Base-by-base conservation (phyloP, 2,797 vertebrate species). In the Macropodus opercularis region DNA sequence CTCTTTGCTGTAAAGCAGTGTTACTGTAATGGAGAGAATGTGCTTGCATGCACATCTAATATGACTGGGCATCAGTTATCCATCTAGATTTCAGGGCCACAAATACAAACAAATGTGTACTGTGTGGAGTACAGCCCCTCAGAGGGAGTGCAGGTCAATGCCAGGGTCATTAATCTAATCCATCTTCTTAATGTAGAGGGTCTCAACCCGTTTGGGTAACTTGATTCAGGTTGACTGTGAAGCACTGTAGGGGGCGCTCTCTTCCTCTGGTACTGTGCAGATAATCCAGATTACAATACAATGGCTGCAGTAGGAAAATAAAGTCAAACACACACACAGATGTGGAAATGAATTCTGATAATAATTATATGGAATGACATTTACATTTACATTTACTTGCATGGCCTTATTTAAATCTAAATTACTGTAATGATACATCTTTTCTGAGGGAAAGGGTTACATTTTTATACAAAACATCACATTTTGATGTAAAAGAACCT, bases 1-100 rank as follows among this genome's bases (percentile, higher is more conserved):
- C 58, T 79, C 54, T 34, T 79, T 63, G 57, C 46, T 60, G 78
- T 71, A 73, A 79, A 62, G 34, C 43, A 77, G 63, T 67, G 77
- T 8, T 57, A 23, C 23, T 46, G 44, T 75, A 81, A 85, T 76
- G 72, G 56, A 69, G 59, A 59, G 67, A 58, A 55, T 55, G 10
- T 23, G 8, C 10, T 8, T 8, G 31, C 51, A 53, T 67, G 32
- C 35, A 59, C 44, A 48, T 3, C 14, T 41, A n/a, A n/a, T n/a
- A n/a, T n/a, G 39, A 63, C 44, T 11, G 6, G n/a, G 15, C 50
- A 66, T 73, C 75, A 56, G 21, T 42, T 41, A 40, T 13, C 29
- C 44, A 23, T 79, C 61, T 65, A 69, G 69, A 75, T 77, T 66
- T 85, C 55, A 81, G 54, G 56, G 54, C 51, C 60, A 34, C 57